These are phyloP conservation scores for Papilio protenor DNA, from an alignment of 2,888 invertebrate genomes.

Conservation along the genomic window DNA sequence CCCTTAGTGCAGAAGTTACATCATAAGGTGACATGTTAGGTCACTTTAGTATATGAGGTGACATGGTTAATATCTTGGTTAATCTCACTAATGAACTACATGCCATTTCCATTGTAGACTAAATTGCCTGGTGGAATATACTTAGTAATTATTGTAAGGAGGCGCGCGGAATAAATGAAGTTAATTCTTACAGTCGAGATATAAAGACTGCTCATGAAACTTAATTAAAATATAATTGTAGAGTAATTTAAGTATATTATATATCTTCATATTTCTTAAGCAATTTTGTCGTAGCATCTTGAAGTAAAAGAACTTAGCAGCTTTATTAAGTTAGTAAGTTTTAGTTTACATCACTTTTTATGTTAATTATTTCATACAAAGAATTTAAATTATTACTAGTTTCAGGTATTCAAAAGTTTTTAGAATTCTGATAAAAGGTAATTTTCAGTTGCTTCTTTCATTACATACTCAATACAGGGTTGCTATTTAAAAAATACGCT, in stretches of 20 bases:
- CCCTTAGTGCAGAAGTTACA: not conserved
- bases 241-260: conserved; percentile 11
- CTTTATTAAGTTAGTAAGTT: not conserved
- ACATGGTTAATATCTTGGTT: not conserved
- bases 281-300: not conserved
- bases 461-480: not conserved
- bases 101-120: not conserved
- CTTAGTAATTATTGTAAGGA: conserved; percentile 4
- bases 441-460: not conserved
- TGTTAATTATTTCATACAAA: not conserved
- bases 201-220: conserved; percentile 19
- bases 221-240: conserved; percentile 23
- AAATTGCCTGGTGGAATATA: not conserved
- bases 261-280: conserved; percentile 4
- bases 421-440: not conserved
- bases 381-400: not conserved
- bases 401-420: no score
- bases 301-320: not conserved
- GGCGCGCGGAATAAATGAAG: conserved; percentile 19
- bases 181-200: conserved; percentile 11
- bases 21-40: not conserved
- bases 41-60: not conserved
- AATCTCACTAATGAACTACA: not conserved
- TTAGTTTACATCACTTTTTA: not conserved
- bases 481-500: not conserved